Evolutionary conservation across 2,797 vertebrate species (phyloP), one percentile per base, ranked within the genome.

Genomic region (Bradypodion pumilum): DNA sequence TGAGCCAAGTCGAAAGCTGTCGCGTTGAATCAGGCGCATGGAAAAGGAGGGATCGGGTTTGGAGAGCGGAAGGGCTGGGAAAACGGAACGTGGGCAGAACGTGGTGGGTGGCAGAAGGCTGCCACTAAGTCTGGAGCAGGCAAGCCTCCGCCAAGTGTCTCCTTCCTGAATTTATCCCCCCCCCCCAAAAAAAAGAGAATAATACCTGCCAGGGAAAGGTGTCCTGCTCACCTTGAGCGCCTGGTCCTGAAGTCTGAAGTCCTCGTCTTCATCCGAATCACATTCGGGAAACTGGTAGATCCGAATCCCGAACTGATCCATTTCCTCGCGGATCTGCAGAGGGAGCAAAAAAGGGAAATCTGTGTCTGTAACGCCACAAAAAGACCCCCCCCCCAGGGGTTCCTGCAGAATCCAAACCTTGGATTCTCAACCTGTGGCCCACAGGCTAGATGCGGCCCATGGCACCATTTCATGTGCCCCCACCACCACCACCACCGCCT

Each of bases 221-320:
- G 42, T 16, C n/a, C 49, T 10, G 93, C 73, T 91, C 89, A 99
- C 98, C 97, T 99, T 99, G 77, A 99, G 94, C 66, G 97, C 97
- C 62, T 95, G 97, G 92, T 99, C 98, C 91, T 99, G 98, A 91
- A 97, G 97, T 92, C 99, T 99, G 90, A 99, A 99, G 4, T 99
- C 98, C n/a, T 99, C 98, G 12, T 99, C 98, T 86, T 99, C 98
- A 1, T 99, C 98, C 0, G 98, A 98, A 94, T 99, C 98, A 25
- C 98, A 99, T 79, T 99, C 98, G 0, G 98, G 98, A 89, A 99
- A 99, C 93, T 99, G 98, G 90, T 99, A 99, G 87, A 99, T 97
- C 92, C 97, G 97, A 93, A 99, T 99, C 4, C 97, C 97, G 0
- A 97, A 99, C 69, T 95, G 96, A 49, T 98, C 98, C 0, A 99